Evolutionary conservation across 2,797 vertebrate genomes (phyloP), one percentile per base, ranked within the genome.

Genomic region (Artibeus jamaicensis): DNA sequence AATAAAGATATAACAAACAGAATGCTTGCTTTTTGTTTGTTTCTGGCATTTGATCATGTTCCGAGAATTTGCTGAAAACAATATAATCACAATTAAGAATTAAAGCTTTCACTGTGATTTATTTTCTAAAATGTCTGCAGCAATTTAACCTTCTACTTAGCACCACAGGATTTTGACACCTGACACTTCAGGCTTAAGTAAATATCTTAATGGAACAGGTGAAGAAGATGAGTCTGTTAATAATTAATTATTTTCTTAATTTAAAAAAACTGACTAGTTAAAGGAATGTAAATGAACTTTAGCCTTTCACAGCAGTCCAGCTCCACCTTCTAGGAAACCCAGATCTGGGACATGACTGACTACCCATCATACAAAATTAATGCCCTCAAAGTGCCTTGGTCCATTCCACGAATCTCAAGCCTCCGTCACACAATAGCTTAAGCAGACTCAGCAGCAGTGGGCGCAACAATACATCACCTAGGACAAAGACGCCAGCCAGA

Each of bases 271-370:
- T 79, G 39, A 67, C 57, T 26, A 53, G 24, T 48, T 67, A 86
- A 92, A 94, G 50, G 34, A 90, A 94, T 89, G 71, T 70, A 88
- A 86, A 71, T 73, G 76, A 90, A 37, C 34, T 55, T 16, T 16
- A 57, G 85, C 19, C 48, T 91, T 96, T 76, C 79, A 59, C 73
- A 68, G 96, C 53, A 89, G 70, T 95, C 76, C 88, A 95, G 96
- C 92, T 97, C 96, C 96, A 96, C 94, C 94, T 96, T 94, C 95
- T 70, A 94, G 96, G 71, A 71, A 93, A 79, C 50, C 82, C 70
- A 68, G 88, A 84, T 77, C 53, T 67, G 29, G 59, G 89, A 34
- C 70, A 44, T 85, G 89, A 7, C 46, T 85, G 29, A 84, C 46
- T 19, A 29, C 1, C 55, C 65, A 77, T 44, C 70, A 21, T 8